phyloP scores from a whole-genome alignment of 2,113 vertebrate genomes.

The Aspiorhynchus laticeps region DNA sequence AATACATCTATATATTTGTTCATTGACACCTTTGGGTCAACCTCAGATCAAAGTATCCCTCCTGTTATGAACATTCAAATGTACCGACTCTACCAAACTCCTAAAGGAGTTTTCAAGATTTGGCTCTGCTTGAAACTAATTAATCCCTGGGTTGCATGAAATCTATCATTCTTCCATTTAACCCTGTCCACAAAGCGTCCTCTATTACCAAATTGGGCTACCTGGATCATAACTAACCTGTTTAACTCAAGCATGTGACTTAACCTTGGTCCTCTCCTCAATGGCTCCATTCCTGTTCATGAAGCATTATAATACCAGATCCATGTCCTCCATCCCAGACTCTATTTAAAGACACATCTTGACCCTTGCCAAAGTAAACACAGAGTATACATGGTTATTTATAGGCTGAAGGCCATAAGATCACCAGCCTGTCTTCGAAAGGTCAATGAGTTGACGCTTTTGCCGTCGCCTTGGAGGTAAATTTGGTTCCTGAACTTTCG shows the following conservation, averaged over 20 bases:
- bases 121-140: constrained; percentile 43
- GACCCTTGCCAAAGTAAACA: constrained; percentile 24
- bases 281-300: not conserved
- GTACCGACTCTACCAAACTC: constrained; percentile 22
- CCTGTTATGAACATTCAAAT: constrained; percentile 49
- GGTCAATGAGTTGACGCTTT: not conserved
- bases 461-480: not conserved
- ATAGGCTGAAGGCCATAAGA: not conserved
- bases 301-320: constrained; percentile 5
- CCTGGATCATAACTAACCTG: constrained; percentile 44
- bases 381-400: not conserved
- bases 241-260: constrained; percentile 18
- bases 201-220: constrained; percentile 21
- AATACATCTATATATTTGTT: constrained; percentile 21
- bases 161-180: constrained; percentile 57
- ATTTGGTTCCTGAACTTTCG: not conserved
- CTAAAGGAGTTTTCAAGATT: constrained; percentile 42
- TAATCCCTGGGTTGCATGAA: constrained; percentile 47
- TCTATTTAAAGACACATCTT: constrained; percentile 49
- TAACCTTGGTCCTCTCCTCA: constrained; percentile 14
- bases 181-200: constrained; percentile 39
- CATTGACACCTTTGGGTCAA: constrained; percentile 28
- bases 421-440: not conserved
- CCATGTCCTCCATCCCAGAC: not conserved
- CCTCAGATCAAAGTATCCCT: constrained; percentile 39